phyloP scores from a whole-genome alignment of 2,888 invertebrate species.

The Drosophila mercatorum region DNA sequence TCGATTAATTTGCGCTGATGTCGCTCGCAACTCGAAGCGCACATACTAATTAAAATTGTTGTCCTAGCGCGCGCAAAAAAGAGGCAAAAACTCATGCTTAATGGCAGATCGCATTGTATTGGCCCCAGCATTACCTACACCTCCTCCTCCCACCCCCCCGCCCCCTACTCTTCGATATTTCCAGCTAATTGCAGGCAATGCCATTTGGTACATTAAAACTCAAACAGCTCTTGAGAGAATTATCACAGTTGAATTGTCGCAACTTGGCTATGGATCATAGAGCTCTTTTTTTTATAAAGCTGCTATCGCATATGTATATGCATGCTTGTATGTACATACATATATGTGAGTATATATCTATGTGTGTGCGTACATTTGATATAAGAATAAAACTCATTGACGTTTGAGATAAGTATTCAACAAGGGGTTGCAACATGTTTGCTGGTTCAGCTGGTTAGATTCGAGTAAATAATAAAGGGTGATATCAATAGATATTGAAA shows the following conservation, averaged over 20 bases:
- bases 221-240: constrained; percentile 37
- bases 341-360: no score
- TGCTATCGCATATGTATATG: background rate
- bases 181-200: constrained; percentile 61
- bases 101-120: constrained; percentile 9
- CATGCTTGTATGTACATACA: background rate
- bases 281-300: constrained; percentile 17
- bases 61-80: constrained; percentile 34
- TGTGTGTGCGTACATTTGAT: background rate
- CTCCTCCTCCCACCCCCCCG: background rate
- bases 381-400: background rate
- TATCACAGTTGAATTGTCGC: constrained; percentile 48
- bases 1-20: constrained; percentile 76
- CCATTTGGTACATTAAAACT: constrained; percentile 55
- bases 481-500: no score
- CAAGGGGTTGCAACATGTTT: background rate
- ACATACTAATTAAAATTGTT: constrained; percentile 75
- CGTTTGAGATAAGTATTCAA: background rate
- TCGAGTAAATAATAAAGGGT: no score
- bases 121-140: background rate
- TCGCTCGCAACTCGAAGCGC: constrained; percentile 52
- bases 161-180: constrained; percentile 18
- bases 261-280: constrained; percentile 48
- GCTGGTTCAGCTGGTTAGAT: background rate
- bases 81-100: constrained; percentile 18